Percentiles rank a stretch among this genome's conserved stretches.
phyloP scores from a whole-genome alignment of 2,113 vertebrate species.

The Lamprotornis superbus region DNA sequence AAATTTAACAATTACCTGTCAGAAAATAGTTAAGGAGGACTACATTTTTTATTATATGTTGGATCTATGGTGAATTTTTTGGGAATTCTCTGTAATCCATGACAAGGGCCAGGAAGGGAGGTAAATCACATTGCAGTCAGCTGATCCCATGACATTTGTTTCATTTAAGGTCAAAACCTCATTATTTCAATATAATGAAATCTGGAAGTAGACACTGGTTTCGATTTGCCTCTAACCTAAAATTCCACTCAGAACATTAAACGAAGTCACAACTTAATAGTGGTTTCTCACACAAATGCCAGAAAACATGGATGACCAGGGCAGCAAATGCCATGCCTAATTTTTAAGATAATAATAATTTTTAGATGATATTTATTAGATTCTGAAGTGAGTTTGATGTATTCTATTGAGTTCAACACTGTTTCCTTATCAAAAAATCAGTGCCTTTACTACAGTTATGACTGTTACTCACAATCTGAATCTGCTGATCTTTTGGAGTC shows the following conservation, averaged over 20 bases:
- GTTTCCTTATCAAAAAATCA: not conserved
- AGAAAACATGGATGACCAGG: not conserved
- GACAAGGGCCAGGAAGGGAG: not conserved
- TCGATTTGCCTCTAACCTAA: not conserved
- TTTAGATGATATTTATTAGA: not conserved
- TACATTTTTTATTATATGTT: not conserved
- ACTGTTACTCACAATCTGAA: not conserved
- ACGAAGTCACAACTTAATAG: not conserved
- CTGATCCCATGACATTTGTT: not conserved
- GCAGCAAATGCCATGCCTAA: not conserved
- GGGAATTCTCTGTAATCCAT: not conserved
- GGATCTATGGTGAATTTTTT: not conserved
- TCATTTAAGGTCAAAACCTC: conserved; percentile 4
- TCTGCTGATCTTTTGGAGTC: not conserved
- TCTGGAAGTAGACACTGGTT: not conserved
- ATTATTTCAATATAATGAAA: conserved; percentile 13
- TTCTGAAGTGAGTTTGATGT: not conserved
- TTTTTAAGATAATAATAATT: not conserved
- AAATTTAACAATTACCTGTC: not conserved
- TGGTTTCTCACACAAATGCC: not conserved
- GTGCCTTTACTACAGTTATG: not conserved
- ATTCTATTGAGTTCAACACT: not conserved
- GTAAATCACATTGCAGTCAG: not conserved
- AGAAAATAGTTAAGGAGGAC: not conserved
- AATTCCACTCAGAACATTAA: not conserved